A percentile compares a stretch with the other conserved stretches of the same genome.
phyloP scores from a whole-genome alignment of 2,113 vertebrate genomes.

The Forbesichthys papilliferus region DNA sequence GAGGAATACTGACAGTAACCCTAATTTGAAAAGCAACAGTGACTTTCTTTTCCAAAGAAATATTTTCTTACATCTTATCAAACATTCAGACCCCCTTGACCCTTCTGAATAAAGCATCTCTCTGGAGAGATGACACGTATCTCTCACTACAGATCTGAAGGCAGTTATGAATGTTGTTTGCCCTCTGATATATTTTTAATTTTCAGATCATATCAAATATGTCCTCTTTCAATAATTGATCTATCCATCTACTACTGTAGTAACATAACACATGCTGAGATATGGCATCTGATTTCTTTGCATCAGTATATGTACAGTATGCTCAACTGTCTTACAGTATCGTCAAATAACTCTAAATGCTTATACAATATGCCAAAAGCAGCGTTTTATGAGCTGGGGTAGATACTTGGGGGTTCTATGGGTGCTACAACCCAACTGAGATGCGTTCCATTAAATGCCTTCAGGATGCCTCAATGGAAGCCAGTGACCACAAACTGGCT shows the following conservation, averaged over 20 bases:
- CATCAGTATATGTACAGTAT: constrained; percentile 40
- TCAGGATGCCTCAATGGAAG: constrained; percentile 24
- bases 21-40: constrained; percentile 56
- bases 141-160: constrained; percentile 71
- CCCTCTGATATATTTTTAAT: constrained; percentile 77
- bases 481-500: constrained; percentile 28
- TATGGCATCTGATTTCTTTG: constrained; percentile 56
- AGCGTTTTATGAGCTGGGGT: too few relatives aligned
- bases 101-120: constrained; percentile 67
- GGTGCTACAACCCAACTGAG: too few relatives aligned
- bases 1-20: constrained; percentile 48
- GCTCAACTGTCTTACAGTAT: constrained; percentile 13
- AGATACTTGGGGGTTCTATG: too few relatives aligned
- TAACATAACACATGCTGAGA: constrained; percentile 66
- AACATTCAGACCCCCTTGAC: constrained; percentile 67
- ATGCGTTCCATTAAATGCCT: too few relatives aligned
- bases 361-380: neutral
- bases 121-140: constrained; percentile 73
- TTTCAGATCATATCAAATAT: constrained; percentile 73
- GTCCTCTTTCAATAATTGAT: constrained; percentile 74
- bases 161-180: constrained; percentile 69
- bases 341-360: neutral
- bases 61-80: constrained; percentile 57
- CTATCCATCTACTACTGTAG: constrained; percentile 53
- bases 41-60: constrained; percentile 46